Evolutionary conservation across 1,140 invertebrate genomes (phyloP).

Genomic region (Ephestia elutella): DNA sequence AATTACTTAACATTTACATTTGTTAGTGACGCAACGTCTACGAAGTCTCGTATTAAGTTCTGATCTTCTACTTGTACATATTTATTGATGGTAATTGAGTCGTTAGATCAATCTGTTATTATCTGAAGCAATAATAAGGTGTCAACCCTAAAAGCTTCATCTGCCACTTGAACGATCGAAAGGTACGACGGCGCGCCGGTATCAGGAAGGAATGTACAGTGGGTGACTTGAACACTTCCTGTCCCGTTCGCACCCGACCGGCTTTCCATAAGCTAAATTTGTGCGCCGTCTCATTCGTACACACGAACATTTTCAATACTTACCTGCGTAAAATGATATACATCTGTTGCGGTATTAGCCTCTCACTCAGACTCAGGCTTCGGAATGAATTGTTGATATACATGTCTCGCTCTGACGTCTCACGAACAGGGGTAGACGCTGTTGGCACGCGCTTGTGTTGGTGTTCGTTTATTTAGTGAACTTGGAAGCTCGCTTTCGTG

Average conservation of each 20-base stretch:
- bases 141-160: conserved; percentile 72
- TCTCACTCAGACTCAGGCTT: conserved; percentile 43
- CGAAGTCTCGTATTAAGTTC: not conserved
- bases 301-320: conserved; percentile 68
- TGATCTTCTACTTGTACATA: not conserved
- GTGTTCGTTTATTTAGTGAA: conserved; percentile 74
- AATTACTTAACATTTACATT: not conserved
- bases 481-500: conserved; percentile 69
- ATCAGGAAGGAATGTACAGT: conserved; percentile 73
- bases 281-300: conserved; percentile 56
- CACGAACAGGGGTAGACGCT: conserved; percentile 68
- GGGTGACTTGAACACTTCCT: conserved; percentile 69
- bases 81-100: not conserved
- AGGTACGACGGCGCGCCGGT: conserved; percentile 70
- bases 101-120: conserved; percentile 4
- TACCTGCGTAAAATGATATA: conserved; percentile 73
- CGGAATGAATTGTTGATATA: conserved; percentile 69
- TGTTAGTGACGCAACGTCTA: not conserved
- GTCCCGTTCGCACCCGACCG: conserved; percentile 61
- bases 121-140: conserved; percentile 22
- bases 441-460: conserved; percentile 64
- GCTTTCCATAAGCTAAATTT: conserved; percentile 64
- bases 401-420: conserved; percentile 52
- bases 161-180: conserved; percentile 74
- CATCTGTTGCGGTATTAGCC: conserved; percentile 60